These are phyloP conservation scores for Phodopus roborovskii DNA, from an alignment of 2,113 vertebrate genomes.

Conservation along the genomic window DNA sequence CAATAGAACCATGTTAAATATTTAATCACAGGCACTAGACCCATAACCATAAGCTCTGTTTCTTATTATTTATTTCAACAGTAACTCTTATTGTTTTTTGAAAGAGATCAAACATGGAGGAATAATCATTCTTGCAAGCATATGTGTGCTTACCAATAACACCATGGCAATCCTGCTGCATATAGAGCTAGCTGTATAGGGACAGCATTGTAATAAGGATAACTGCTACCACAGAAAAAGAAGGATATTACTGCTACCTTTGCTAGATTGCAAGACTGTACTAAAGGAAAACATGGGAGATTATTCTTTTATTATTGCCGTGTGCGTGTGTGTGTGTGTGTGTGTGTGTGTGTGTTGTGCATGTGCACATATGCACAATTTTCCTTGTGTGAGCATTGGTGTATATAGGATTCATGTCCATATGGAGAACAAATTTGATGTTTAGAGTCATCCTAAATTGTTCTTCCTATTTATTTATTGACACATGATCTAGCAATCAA, in stretches of 20 bases:
- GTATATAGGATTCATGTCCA: background rate
- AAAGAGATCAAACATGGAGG: conserved; percentile 59
- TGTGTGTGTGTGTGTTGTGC: no score
- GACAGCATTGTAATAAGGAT: background rate
- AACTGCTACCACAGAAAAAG: background rate
- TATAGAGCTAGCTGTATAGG: background rate
- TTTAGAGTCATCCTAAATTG: no score
- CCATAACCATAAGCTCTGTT: conserved; percentile 73
- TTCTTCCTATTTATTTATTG: background rate
- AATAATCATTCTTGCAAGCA: conserved; percentile 55
- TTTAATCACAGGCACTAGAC: conserved; percentile 75
- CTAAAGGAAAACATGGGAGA: background rate
- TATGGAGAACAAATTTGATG: background rate
- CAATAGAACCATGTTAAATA: conserved; percentile 77
- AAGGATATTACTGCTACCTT: background rate
- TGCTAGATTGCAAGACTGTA: background rate
- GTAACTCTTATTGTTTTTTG: conserved; percentile 74
- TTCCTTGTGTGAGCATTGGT: background rate
- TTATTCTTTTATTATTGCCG: background rate
- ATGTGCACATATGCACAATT: background rate
- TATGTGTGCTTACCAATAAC: conserved; percentile 53
- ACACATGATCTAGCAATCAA: background rate
- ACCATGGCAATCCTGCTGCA: background rate
- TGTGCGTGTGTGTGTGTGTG: background rate
- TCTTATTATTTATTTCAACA: conserved; percentile 76